Evolutionary conservation across 2,113 vertebrate genomes (phyloP), one percentile per base, ranked within the genome.

Genomic region (Carlito syrichta): DNA sequence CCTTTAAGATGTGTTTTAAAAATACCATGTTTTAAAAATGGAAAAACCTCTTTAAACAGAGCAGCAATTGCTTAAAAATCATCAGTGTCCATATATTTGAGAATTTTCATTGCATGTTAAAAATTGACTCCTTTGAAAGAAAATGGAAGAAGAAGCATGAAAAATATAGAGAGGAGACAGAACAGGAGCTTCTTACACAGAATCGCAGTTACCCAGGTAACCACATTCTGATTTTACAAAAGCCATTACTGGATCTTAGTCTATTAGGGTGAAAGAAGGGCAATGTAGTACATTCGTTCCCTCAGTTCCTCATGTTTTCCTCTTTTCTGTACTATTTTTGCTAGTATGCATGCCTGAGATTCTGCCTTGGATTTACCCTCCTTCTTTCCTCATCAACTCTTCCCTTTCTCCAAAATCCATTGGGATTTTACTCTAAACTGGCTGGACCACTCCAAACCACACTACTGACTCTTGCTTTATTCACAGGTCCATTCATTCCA

Each of bases 191-290:
- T 88, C 52, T 43, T 71, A 52, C 52, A 40, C 58, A 74, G 52
- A 88, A 54, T 91, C 35, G 38, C 63, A 22, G 82, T 94, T 97
- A 82, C 94, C 60, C 87, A 86, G 86, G 83, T 86, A 94, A 96
- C 87, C 58, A 62, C 95, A 77, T 95, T 94, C 40, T 88, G 77
- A 93, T 84, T 84, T 88, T 76, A 85, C 40, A 89, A 95, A 94
- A 90, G 32, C 17, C 77, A 77, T 93, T 45, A 71, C 4, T 96
- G 27, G 48, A 71, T 85, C 77, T 81, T 91, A 89, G 77, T 82
- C 17, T 88, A 27, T 66, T 89, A 68, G 58, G 45, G 54, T 38
- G 3, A 89, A 93, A 81, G 27, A 82, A 89, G 66, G 84, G 45
- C 38, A 43, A 25, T 54, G 32, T 91, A 77, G 50, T 52, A 71